These are phyloP conservation scores for Aphelenchoides fujianensis DNA, from an alignment of 1,140 invertebrate species.

Conservation along the genomic window DNA sequence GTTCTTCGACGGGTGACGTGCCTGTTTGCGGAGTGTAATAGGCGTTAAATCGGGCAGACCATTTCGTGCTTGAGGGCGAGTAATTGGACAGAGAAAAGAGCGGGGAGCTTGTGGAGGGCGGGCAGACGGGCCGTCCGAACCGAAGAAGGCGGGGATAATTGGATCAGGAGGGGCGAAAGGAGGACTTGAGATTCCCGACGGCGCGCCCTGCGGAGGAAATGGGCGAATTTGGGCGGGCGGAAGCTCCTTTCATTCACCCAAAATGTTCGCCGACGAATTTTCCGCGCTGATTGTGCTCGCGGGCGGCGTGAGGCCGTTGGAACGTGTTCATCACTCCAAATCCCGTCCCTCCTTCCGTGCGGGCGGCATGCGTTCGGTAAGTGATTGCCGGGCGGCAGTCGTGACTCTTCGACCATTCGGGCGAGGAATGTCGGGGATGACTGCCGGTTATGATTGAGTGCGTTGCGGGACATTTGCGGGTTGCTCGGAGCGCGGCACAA, in stretches of 20 bases:
- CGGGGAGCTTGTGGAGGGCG: no score
- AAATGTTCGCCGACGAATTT: conserved; percentile 1
- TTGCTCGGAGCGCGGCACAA: neutral
- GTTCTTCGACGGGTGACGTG: neutral
- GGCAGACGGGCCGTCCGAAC: neutral
- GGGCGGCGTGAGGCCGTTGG: no score
- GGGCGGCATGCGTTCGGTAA: no score
- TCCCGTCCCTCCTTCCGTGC: no score
- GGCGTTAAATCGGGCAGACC: no score
- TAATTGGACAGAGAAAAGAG: no score
- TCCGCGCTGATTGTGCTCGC: neutral
- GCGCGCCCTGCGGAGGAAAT: neutral
- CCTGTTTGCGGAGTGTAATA: neutral
- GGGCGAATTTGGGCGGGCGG: neutral
- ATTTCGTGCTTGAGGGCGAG: no score
- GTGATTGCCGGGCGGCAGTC: no score
- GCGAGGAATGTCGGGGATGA: no score
- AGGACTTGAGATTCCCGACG: neutral
- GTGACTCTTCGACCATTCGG: no score
- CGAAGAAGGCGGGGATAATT: neutral
- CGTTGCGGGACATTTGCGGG: neutral
- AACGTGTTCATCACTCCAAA: no score
- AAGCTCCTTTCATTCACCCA: neutral
- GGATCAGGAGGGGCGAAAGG: neutral
- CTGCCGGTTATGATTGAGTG: conserved; percentile 5